phyloP scores from a whole-genome alignment of 2,797 vertebrate genomes.

The Alectoris magna region DNA sequence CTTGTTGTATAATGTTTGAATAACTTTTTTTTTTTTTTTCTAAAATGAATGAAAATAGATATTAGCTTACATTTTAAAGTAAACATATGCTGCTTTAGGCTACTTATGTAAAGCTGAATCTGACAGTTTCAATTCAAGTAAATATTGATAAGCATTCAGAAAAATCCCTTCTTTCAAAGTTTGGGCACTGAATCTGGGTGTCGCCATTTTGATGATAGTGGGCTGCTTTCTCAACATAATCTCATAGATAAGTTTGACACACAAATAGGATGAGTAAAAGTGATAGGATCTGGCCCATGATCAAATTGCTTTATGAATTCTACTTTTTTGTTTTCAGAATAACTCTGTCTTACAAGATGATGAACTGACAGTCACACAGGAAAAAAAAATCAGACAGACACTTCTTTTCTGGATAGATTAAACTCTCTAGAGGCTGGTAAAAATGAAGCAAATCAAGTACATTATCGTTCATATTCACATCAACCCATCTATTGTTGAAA shows the following conservation, averaged over 20 bases:
- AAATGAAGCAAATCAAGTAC: slow-evolving; percentile 62
- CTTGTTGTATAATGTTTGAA: not conserved
- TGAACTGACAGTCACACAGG: slow-evolving; percentile 52
- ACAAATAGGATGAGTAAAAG: slow-evolving; percentile 29
- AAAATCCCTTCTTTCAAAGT: not conserved
- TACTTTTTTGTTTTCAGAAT: slow-evolving; percentile 38
- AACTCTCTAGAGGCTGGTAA: slow-evolving; percentile 58
- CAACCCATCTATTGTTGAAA: slow-evolving; percentile 66
- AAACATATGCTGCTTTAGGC: not conserved
- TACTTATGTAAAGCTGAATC: not conserved
- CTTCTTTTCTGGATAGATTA: slow-evolving; percentile 66
- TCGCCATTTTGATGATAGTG: not conserved
- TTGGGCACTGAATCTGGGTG: not conserved
- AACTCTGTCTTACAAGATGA: slow-evolving; percentile 39
- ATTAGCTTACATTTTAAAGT: not conserved
- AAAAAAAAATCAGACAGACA: slow-evolving; percentile 50
- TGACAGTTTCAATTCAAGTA: not conserved
- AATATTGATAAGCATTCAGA: not conserved
- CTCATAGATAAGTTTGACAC: not conserved
- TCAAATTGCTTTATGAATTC: slow-evolving; percentile 27
- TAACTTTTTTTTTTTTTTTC: not conserved
- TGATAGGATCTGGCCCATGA: not conserved
- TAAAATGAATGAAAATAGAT: not conserved
- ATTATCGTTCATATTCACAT: slow-evolving; percentile 67
- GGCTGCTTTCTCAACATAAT: not conserved